These are phyloP conservation scores for Exocentrus adspersus DNA, from an alignment of 2,888 invertebrate species.

Conservation along the genomic window DNA sequence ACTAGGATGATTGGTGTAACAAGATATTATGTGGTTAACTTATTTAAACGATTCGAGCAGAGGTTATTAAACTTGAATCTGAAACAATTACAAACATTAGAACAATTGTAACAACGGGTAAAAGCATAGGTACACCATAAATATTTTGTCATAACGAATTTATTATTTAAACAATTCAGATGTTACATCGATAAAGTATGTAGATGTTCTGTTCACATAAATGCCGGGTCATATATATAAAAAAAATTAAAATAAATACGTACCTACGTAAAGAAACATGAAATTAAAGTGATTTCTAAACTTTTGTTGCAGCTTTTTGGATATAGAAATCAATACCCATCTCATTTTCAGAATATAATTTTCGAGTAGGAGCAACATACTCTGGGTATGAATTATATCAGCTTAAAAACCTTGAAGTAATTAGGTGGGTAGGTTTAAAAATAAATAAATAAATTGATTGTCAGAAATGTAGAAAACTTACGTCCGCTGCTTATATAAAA, in stretches of 20 bases:
- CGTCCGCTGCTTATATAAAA: constrained; percentile 27
- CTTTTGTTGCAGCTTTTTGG: constrained; percentile 4
- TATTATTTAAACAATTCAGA: constrained; percentile 59
- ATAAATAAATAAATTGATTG: constrained; percentile 39
- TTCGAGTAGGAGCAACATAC: too few relatives aligned
- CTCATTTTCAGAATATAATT: too few relatives aligned
- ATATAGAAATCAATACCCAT: constrained; percentile 12
- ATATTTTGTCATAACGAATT: constrained; percentile 19
- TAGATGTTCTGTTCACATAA: constrained; percentile 45
- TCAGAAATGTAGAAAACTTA: constrained; percentile 31
- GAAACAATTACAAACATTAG: too few relatives aligned
- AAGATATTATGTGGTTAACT: too few relatives aligned
- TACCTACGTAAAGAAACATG: constrained; percentile 41
- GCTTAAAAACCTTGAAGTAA: too few relatives aligned
- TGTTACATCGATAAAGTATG: constrained; percentile 61
- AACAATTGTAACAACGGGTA: too few relatives aligned
- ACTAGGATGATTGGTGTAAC: too few relatives aligned
- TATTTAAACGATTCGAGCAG: too few relatives aligned
- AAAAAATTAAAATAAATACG: too few relatives aligned
- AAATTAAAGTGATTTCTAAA: constrained; percentile 7
- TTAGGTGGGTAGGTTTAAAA: too few relatives aligned
- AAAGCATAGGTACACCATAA: neutral
- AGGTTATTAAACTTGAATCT: too few relatives aligned
- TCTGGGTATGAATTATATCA: too few relatives aligned
- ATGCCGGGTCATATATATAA: constrained; percentile 49